These are phyloP conservation scores for Lepeophtheirus nordmannii DNA, from an alignment of 2,888 invertebrate genomes.

Conservation along the genomic window DNA sequence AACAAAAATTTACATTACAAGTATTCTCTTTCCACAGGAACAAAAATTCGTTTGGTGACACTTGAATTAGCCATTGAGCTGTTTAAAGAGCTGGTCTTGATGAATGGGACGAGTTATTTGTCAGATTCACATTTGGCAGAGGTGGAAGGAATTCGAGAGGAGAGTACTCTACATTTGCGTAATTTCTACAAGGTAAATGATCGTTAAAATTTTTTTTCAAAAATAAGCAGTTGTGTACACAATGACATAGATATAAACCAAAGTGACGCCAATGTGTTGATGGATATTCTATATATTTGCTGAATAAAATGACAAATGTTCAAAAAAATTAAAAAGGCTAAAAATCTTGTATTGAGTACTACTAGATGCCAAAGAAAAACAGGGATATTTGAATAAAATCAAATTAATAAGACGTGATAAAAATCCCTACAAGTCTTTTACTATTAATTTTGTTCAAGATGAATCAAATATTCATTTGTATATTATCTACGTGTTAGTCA, in stretches of 20 bases:
- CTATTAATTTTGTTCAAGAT: too few species aligned
- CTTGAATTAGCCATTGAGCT: conserved; percentile 72
- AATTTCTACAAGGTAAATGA: conserved; percentile 71
- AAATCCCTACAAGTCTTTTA: too few species aligned
- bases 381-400: too few species aligned
- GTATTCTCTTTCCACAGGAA: conserved; percentile 25
- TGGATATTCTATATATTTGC: too few species aligned
- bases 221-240: neutral
- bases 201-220: neutral
- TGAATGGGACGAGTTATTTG: conserved; percentile 35
- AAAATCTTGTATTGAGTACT: too few species aligned
- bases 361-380: too few species aligned
- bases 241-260: neutral
- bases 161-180: conserved; percentile 64
- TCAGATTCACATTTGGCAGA: conserved; percentile 50
- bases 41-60: conserved; percentile 65
- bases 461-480: too few species aligned
- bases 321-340: too few species aligned
- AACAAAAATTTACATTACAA: too few species aligned
- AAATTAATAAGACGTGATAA: too few species aligned
- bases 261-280: neutral
- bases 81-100: conserved; percentile 47
- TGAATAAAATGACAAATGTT: too few species aligned
- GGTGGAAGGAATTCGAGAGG: conserved; percentile 55
- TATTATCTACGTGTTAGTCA: too few species aligned